Evolutionary conservation across 1,140 invertebrate genomes (phyloP).

Genomic region (Dysdera silvatica): DNA sequence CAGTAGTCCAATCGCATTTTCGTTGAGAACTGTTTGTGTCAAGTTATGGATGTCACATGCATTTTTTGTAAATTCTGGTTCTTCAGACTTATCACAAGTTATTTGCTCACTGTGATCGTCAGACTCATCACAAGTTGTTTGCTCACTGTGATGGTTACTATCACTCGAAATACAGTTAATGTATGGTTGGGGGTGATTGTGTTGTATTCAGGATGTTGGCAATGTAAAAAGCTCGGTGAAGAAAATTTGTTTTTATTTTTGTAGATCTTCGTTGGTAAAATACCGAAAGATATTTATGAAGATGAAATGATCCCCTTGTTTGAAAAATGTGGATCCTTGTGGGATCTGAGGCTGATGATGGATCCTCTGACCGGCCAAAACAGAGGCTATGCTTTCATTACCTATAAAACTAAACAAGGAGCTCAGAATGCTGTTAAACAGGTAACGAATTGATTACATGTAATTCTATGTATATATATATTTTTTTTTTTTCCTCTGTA

Average conservation of each 20-base stretch:
- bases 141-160: too few species aligned
- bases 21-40: too few species aligned
- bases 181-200: too few species aligned
- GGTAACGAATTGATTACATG: constrained; percentile 54
- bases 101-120: too few species aligned
- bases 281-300: constrained; percentile 98
- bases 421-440: constrained; percentile 89
- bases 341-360: constrained; percentile 98
- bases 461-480: background rate
- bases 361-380: constrained; percentile 96
- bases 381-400: constrained; percentile 97
- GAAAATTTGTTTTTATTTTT: constrained; percentile 25
- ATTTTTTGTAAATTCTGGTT: too few species aligned
- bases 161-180: too few species aligned
- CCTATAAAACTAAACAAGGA: constrained; percentile 85
- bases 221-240: too few species aligned
- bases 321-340: constrained; percentile 94
- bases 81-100: too few species aligned
- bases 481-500: background rate
- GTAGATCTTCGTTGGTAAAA: constrained; percentile 96
- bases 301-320: constrained; percentile 96
- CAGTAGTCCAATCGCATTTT: too few species aligned
- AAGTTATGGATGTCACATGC: too few species aligned
- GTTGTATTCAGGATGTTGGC: too few species aligned
- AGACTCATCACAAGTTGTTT: too few species aligned